Evolutionary conservation across 2,797 vertebrate genomes (phyloP), one percentile per base, ranked within the genome.

Genomic region (Chromis chromis): DNA sequence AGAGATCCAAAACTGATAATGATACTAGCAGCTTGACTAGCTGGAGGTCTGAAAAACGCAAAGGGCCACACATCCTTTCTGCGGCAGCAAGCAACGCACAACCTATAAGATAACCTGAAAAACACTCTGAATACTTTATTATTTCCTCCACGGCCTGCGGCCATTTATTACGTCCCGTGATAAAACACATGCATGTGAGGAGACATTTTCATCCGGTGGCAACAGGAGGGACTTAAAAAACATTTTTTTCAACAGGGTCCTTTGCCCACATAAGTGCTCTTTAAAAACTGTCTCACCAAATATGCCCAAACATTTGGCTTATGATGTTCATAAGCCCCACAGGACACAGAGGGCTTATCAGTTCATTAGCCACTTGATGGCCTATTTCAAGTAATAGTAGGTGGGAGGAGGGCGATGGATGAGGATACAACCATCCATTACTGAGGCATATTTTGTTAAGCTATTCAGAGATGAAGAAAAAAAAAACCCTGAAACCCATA

Each of bases 1-100:
- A 80, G 81, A 94, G 91, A 95, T 94, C 79, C 82, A 66, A 63
- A 84, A 79, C 86, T 92, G 93, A 94, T 94, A 92, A 94, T 88
- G 88, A 90, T 83, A 91, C 83, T 25, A 91, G 86, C 88, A 86
- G 90, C 87, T 70, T 73, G 74, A 89, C 79, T 85, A 80, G 81
- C 85, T 79, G 75, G 79, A 86, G 86, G 88, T 89, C 82, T 91
- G 86, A 83, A 74, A 59, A 85, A 86, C 80, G 75, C 70, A 66
- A 84, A 53, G 71, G 86, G 85, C 83, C 88, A 91, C 86, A 90
- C 85, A 88, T 74, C 28, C 49, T 40, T 59, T 49, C 33, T 25
- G 33, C n/a, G 57, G 12, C 50, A 21, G 73, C 17, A 13, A 42
- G 21, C 52, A 4, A 21, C 6, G 1, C 19, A 74, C 3, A 81